Evolutionary conservation across 1,140 invertebrate species (phyloP).

Genomic region (Pseudomyrmex concolor): DNA sequence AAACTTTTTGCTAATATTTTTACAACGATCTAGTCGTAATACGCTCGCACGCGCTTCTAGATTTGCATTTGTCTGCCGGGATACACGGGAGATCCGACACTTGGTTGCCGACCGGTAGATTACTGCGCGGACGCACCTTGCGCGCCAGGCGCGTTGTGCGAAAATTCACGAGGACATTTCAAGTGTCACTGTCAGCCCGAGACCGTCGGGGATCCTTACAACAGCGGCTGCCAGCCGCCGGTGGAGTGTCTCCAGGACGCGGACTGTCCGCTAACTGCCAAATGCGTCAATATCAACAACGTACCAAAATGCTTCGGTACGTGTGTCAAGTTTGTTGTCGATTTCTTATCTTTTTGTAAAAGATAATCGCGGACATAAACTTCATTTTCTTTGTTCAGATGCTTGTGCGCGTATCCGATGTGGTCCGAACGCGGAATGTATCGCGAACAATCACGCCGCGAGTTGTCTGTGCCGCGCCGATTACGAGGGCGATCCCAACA

Average conservation of each 20-base stretch:
- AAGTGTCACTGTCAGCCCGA: slow-evolving; percentile 92
- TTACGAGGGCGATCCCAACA: slow-evolving; percentile 91
- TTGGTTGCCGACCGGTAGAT: slow-evolving; percentile 90
- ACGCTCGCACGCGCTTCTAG: slow-evolving; percentile 60
- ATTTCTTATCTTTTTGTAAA: not conserved
- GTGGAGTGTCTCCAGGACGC: slow-evolving; percentile 91
- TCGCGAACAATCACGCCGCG: slow-evolving; percentile 89
- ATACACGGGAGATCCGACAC: slow-evolving; percentile 91
- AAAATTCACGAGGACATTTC: slow-evolving; percentile 92
- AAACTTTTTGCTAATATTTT: not conserved
- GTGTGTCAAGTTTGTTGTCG: slow-evolving; percentile 27
- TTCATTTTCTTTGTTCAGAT: slow-evolving; percentile 84
- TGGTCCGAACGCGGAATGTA: slow-evolving; percentile 93
- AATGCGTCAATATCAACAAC: slow-evolving; percentile 89
- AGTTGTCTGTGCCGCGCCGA: slow-evolving; percentile 92
- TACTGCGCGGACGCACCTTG: slow-evolving; percentile 92
- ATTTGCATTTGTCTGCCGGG: slow-evolving; percentile 94
- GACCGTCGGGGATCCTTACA: slow-evolving; percentile 93
- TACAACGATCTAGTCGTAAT: not conserved
- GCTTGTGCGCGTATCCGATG: slow-evolving; percentile 91
- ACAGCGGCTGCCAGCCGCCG: slow-evolving; percentile 90
- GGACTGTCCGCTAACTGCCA: slow-evolving; percentile 92
- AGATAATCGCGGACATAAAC: not conserved
- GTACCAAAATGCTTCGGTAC: slow-evolving; percentile 90
- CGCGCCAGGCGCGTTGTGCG: slow-evolving; percentile 92